Percentiles rank a stretch among this genome's conserved stretches.
phyloP scores from a whole-genome alignment of 1,140 invertebrate species.

The Panagrolaimus sp. region DNA sequence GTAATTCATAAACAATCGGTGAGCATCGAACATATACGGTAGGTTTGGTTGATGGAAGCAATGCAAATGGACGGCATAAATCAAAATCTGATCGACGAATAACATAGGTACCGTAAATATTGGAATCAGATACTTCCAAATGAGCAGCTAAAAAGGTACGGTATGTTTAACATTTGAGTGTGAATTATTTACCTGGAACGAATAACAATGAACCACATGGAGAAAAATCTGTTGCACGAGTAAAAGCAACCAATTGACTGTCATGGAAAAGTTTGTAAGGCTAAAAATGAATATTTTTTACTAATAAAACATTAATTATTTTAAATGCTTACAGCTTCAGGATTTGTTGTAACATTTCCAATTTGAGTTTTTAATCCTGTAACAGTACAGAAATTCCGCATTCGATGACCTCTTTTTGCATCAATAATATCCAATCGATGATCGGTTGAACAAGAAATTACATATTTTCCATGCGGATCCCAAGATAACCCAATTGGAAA shows the following conservation, averaged over 20 bases:
- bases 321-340: too few species aligned
- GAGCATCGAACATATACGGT: conserved; percentile 37
- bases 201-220: conserved; percentile 44
- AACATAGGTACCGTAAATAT: conserved; percentile 43
- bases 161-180: not conserved
- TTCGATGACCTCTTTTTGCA: conserved; percentile 36
- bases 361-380: conserved; percentile 28
- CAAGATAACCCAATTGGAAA: conserved; percentile 40
- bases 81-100: conserved; percentile 43
- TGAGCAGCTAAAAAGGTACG: conserved; percentile 35
- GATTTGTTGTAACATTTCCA: conserved; percentile 5
- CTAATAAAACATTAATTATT: too few species aligned
- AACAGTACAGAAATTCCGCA: conserved; percentile 32
- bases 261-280: conserved; percentile 48
- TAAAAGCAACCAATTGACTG: conserved; percentile 37
- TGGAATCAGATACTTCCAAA: conserved; percentile 34
- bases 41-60: conserved; percentile 34
- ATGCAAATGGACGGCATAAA: conserved; percentile 31
- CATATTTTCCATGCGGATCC: conserved; percentile 46
- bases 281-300: too few species aligned
- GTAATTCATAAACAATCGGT: conserved; percentile 37
- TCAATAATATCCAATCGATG: conserved; percentile 41
- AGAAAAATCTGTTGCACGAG: conserved; percentile 39
- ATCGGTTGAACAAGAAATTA: conserved; percentile 49
- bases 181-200: conserved; percentile 43